Evolutionary conservation across 2,888 invertebrate genomes (phyloP).

Genomic region (Acanthosoma haemorrhoidale): DNA sequence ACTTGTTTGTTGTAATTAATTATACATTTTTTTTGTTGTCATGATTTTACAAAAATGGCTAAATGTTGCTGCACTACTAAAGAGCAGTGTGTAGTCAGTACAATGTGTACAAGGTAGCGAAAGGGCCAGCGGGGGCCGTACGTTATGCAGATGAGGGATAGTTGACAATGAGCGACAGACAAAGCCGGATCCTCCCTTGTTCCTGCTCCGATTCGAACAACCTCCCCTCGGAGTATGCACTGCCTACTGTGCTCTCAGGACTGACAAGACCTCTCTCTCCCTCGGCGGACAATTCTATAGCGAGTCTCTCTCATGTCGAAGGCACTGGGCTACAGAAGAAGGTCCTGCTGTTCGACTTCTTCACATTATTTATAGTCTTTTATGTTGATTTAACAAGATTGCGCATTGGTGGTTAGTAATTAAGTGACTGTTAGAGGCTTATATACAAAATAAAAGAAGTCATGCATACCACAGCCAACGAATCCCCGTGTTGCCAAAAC

Average conservation of each 20-base stretch:
- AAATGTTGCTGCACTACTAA: too few species aligned
- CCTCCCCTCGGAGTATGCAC: not conserved
- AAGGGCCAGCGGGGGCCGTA: not conserved
- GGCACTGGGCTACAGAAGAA: too few species aligned
- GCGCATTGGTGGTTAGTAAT: not conserved
- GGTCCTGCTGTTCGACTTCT: not conserved
- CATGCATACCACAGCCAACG: too few species aligned
- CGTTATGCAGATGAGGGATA: conserved; percentile 12
- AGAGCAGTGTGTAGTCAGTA: too few species aligned
- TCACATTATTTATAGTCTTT: not conserved
- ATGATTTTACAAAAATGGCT: too few species aligned
- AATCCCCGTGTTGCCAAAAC: not conserved
- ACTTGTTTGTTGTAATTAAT: too few species aligned
- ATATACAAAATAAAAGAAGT: too few species aligned
- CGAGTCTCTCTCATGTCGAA: too few species aligned
- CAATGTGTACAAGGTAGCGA: not conserved
- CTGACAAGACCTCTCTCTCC: not conserved
- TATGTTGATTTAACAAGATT: not conserved
- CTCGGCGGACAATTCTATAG: not conserved
- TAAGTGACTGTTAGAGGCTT: too few species aligned
- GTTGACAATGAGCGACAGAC: not conserved
- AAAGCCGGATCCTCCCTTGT: conserved; percentile 9
- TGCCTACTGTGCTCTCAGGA: not conserved
- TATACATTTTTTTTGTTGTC: too few species aligned
- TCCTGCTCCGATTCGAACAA: not conserved